A percentile compares a stretch with the other conserved stretches of the same genome.
These are phyloP conservation scores for Montipora foliosa DNA, from an alignment of 64 coral and sea anemone species.

Conservation along the genomic window DNA sequence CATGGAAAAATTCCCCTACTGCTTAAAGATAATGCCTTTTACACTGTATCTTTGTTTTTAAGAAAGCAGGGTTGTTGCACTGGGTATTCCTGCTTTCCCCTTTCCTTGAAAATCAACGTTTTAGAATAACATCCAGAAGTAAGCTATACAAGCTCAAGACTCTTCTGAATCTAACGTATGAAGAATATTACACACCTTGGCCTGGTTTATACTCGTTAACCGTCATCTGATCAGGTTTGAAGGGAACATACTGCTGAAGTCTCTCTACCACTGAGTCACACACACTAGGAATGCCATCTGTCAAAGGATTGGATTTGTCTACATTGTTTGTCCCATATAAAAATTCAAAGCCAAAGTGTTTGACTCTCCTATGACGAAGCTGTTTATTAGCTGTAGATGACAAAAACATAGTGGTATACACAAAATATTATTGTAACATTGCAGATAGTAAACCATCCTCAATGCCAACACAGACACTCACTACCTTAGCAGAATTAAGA, in stretches of 20 bases:
- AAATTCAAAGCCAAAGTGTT: constrained; percentile 99
- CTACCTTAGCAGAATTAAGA: no score
- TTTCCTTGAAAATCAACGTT: no score
- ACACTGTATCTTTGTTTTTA: no score
- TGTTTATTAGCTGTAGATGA: constrained; percentile 67
- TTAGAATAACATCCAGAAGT: no score
- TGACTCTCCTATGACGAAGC: constrained; percentile 93
- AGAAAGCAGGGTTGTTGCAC: no score
- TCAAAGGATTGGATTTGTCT: constrained; percentile 78
- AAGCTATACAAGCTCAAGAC: no score
- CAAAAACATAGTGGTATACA: neutral
- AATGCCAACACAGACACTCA: no score
- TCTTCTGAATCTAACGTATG: no score
- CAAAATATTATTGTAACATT: neutral
- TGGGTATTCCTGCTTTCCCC: no score
- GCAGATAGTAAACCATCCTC: no score
- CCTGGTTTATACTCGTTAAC: constrained; percentile 97
- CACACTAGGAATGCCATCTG: constrained; percentile 75
- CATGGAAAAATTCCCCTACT: no score
- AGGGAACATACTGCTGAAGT: constrained; percentile 57
- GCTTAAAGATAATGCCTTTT: no score
- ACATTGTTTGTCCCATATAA: constrained; percentile 90
- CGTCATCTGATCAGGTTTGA: constrained; percentile 93
- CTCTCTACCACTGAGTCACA: constrained; percentile 63
- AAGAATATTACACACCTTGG: constrained; percentile 66